A percentile compares a stretch with the other conserved stretches of the same genome.
Evolutionary conservation across 1,140 invertebrate species (phyloP).

Genomic region (Monomorium pharaonis): DNA sequence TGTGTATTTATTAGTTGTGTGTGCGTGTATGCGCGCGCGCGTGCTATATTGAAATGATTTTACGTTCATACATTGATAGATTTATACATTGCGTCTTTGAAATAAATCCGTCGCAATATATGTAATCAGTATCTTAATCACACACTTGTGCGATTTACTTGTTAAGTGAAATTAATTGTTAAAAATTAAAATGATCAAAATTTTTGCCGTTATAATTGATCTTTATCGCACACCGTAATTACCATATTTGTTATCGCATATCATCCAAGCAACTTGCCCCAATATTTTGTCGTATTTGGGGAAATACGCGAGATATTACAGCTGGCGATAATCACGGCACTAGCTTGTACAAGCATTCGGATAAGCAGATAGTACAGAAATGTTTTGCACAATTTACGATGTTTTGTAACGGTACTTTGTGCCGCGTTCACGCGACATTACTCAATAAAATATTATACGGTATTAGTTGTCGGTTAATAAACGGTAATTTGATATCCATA

Average conservation of each 20-base stretch:
- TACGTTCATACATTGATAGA: no score
- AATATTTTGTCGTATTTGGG: conserved; percentile 26
- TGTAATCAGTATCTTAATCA: not conserved
- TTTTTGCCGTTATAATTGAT: not conserved
- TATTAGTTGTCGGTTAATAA: conserved; percentile 10
- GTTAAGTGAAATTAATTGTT: not conserved
- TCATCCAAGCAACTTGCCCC: conserved; percentile 4
- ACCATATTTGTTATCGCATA: conserved; percentile 14
- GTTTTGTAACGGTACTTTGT: conserved; percentile 34
- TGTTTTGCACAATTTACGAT: conserved; percentile 46
- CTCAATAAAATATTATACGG: conserved; percentile 1
- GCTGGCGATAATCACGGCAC: conserved; percentile 22
- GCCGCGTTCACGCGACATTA: not conserved
- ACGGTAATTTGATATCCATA: not conserved
- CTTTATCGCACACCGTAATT: conserved; percentile 10
- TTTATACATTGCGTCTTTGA: not conserved
- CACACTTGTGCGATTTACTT: not conserved
- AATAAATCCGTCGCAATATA: not conserved
- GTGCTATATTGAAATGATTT: not conserved
- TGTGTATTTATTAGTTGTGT: not conserved
- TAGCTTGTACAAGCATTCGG: conserved; percentile 5
- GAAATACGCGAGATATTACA: conserved; percentile 40
- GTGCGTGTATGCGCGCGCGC: not conserved
- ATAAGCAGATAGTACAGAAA: conserved; percentile 40
- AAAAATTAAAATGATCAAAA: not conserved